phyloP scores from a whole-genome alignment of 2,888 invertebrate species.

The Tinea semifulvella region DNA sequence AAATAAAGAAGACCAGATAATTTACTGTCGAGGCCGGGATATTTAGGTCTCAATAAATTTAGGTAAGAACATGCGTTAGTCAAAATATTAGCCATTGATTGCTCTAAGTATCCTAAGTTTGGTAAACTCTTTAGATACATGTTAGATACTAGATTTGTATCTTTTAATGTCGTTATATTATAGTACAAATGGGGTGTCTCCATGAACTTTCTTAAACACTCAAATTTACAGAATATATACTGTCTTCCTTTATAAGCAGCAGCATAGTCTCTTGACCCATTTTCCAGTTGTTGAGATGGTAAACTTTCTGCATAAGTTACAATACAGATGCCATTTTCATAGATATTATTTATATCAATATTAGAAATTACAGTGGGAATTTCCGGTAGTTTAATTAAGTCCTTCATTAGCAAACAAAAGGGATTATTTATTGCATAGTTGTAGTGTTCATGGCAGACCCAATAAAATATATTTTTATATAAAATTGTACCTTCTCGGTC shows the following conservation, averaged over 20 bases:
- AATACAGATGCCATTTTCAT: conserved; percentile 67
- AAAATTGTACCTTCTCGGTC: conserved; percentile 66
- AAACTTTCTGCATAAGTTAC: conserved; percentile 67
- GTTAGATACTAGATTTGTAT: conserved; percentile 37
- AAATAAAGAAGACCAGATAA: conserved; percentile 64
- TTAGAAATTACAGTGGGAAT: conserved; percentile 53
- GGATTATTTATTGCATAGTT: conserved; percentile 52
- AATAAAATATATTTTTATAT: conserved; percentile 63
- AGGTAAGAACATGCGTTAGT: conserved; percentile 62
- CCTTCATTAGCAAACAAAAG: conserved; percentile 32
- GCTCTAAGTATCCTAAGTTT: conserved; percentile 68
- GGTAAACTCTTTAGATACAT: conserved; percentile 59
- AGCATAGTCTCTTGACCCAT: conserved; percentile 52
- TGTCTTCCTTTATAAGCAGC: conserved; percentile 53
- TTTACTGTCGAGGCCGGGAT: conserved; percentile 61
- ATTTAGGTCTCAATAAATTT: conserved; percentile 64
- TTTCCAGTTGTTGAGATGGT: conserved; percentile 47
- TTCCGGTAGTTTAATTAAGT: conserved; percentile 45
- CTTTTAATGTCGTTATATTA: conserved; percentile 48
- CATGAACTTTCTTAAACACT: conserved; percentile 63
- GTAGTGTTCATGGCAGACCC: conserved; percentile 67
- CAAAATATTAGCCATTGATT: conserved; percentile 61
- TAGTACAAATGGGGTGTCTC: conserved; percentile 56
- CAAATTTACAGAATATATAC: conserved; percentile 64
- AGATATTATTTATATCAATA: conserved; percentile 61